phyloP scores from a whole-genome alignment of 2,797 vertebrate genomes.

The Enteromius radiatus region DNA sequence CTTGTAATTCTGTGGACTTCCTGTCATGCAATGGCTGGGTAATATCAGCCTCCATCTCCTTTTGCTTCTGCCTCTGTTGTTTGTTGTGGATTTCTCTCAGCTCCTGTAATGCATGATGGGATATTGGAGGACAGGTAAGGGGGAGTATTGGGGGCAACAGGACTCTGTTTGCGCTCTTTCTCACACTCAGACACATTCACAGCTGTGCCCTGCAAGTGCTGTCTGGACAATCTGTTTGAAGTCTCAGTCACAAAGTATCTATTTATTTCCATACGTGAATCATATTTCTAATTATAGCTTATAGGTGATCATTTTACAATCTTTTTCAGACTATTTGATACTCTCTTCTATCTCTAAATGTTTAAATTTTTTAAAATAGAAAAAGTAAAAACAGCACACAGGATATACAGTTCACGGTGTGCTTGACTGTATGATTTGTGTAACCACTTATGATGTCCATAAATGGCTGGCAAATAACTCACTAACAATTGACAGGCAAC shows the following conservation, averaged over 20 bases:
- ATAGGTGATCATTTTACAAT: background rate
- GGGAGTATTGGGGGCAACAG: background rate
- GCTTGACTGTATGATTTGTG: background rate
- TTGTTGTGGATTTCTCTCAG: slow-evolving; percentile 93
- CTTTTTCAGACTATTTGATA: background rate
- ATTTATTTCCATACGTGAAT: background rate
- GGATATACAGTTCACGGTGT: background rate
- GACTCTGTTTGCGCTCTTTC: slow-evolving; percentile 61
- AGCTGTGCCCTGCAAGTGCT: slow-evolving; percentile 51
- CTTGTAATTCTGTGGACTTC: slow-evolving; percentile 84
- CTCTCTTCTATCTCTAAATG: background rate
- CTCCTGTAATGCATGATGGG: slow-evolving; percentile 82
- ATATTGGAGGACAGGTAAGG: slow-evolving; percentile 68
- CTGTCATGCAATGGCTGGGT: slow-evolving; percentile 74
- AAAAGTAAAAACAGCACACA: background rate
- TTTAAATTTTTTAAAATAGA: background rate
- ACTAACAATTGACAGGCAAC: background rate
- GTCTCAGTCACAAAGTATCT: background rate
- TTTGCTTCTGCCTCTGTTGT: slow-evolving; percentile 92
- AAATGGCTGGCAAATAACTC: background rate
- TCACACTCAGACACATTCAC: slow-evolving; percentile 50
- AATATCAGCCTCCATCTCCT: slow-evolving; percentile 84
- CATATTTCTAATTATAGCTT: background rate
- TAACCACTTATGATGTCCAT: background rate
- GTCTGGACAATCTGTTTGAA: background rate